Evolutionary conservation across 37 sponge, comb jelly and placozoan species (phyloP).

Genomic region (Hexactinellida sp.): DNA sequence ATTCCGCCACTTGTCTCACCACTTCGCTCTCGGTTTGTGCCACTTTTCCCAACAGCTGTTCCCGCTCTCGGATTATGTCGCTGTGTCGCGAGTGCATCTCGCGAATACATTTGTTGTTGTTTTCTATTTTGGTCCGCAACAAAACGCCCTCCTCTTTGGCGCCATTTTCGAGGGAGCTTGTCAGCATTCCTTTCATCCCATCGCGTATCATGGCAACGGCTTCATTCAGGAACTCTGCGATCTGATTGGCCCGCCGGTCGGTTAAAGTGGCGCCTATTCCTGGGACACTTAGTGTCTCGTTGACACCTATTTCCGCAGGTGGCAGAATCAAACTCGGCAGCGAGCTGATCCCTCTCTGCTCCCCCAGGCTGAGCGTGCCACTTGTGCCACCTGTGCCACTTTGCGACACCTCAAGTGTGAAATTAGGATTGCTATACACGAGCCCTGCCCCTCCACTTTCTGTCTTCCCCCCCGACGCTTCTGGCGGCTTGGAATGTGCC

Average conservation of each 20-base stretch:
- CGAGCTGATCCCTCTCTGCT: background rate
- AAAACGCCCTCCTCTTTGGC: background rate
- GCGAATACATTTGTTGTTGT: background rate
- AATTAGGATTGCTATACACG: background rate
- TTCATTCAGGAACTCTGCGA: background rate
- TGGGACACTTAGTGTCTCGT: background rate
- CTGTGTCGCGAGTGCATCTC: background rate
- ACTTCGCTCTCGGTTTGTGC: background rate
- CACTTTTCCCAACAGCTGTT: background rate
- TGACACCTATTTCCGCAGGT: background rate
- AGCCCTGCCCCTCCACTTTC: background rate
- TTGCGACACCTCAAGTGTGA: background rate
- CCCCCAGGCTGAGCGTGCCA: background rate
- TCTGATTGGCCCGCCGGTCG: background rate
- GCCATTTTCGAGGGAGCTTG: background rate
- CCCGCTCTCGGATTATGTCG: background rate
- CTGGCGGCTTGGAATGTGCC: background rate
- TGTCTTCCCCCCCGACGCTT: background rate
- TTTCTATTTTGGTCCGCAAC: background rate
- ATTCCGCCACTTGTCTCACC: background rate
- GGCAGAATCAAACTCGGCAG: background rate
- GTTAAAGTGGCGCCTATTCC: background rate
- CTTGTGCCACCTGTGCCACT: background rate
- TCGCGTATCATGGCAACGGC: background rate
- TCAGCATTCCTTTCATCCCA: conserved; percentile 16